phyloP scores from a whole-genome alignment of 2,113 vertebrate species.

The Tetrax tetrax region DNA sequence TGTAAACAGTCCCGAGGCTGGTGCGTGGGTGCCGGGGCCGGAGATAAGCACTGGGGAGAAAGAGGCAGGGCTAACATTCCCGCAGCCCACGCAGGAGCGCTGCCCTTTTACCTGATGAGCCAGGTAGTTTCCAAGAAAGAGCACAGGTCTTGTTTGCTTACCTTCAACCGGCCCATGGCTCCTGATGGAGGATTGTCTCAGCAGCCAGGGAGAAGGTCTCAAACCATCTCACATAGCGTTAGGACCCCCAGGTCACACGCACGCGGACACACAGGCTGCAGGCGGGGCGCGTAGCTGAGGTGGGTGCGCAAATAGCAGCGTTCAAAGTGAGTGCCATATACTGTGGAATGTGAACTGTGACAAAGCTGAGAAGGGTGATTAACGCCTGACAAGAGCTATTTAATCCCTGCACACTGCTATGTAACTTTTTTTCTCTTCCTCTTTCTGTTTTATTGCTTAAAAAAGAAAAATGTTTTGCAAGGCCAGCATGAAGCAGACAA shows the following conservation, averaged over 20 bases:
- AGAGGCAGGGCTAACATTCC: conserved; percentile 6
- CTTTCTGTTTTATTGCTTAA: conserved; percentile 50
- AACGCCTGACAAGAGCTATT: conserved; percentile 37
- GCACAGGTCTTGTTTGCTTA: neutral
- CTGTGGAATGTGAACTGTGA: neutral
- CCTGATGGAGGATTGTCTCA: neutral
- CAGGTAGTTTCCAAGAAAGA: conserved; percentile 52
- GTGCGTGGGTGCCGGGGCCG: neutral
- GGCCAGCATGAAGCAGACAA: conserved; percentile 87
- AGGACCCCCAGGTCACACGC: neutral
- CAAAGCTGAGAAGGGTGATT: conserved; percentile 43
- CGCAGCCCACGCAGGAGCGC: neutral
- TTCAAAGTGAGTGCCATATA: neutral
- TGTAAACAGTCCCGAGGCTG: neutral
- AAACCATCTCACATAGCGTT: rapidly evolving
- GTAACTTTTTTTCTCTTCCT: conserved; percentile 67
- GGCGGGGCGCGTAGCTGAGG: neutral
- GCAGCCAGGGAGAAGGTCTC: neutral
- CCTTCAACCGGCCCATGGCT: neutral
- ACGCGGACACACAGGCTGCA: neutral
- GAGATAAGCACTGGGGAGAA: neutral
- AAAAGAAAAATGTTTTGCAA: conserved; percentile 93
- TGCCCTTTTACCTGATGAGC: conserved; percentile 24
- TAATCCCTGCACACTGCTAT: neutral
- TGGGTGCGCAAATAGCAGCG: neutral